phyloP scores from a whole-genome alignment of 2,113 vertebrate genomes.

The Mystacornis crossleyi region DNA sequence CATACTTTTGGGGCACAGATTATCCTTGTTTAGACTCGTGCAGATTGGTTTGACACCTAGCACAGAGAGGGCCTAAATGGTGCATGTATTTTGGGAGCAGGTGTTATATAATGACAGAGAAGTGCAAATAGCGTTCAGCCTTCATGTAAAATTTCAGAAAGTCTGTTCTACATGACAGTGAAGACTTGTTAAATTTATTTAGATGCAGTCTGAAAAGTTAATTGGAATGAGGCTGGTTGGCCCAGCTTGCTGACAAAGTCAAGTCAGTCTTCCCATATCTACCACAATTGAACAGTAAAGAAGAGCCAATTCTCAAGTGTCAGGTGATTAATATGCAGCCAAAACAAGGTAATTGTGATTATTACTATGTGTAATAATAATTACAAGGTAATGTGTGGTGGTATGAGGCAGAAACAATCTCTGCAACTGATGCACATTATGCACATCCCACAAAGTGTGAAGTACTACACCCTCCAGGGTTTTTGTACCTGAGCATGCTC shows the following conservation, averaged over 20 bases:
- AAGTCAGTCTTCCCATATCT: background rate
- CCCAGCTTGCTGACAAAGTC: background rate
- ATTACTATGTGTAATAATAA: too few species aligned
- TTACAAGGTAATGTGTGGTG: too few species aligned
- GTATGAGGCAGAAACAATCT: background rate
- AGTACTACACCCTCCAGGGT: background rate
- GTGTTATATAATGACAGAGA: background rate
- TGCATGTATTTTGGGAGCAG: background rate
- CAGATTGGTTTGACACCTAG: background rate
- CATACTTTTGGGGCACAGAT: background rate
- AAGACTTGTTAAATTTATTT: conserved; percentile 42
- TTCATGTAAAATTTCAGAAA: conserved; percentile 24
- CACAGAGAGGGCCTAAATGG: background rate
- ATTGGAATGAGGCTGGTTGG: conserved; percentile 5
- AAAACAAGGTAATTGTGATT: background rate
- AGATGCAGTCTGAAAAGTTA: conserved; percentile 27
- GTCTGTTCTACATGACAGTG: background rate
- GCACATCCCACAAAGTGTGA: background rate
- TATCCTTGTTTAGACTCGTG: background rate
- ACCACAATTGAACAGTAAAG: background rate
- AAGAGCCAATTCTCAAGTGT: background rate
- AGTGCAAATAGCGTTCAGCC: background rate
- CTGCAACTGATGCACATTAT: background rate
- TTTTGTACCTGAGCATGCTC: background rate
- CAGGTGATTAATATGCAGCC: background rate